phyloP scores from a whole-genome alignment of 92 coral and sea anemone genomes.

The Heteractis magnifica region DNA sequence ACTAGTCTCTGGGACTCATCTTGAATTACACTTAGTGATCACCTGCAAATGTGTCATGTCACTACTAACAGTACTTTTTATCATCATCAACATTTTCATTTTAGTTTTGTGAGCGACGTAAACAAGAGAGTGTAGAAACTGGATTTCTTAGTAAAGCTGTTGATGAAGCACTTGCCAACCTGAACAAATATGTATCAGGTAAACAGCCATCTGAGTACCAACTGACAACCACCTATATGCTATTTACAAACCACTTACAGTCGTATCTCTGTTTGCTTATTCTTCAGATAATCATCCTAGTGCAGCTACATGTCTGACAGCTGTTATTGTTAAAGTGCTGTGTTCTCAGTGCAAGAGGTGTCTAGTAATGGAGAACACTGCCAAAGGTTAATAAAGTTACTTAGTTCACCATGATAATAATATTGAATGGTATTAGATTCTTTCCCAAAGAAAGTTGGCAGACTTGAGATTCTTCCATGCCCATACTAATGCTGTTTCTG shows the following conservation, averaged over 20 bases:
- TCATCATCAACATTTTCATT: neutral
- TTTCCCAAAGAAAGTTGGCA: neutral
- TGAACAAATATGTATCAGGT: conserved; percentile 85
- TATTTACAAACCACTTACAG: neutral
- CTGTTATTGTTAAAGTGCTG: conserved; percentile 85
- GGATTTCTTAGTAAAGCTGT: conserved; percentile 89
- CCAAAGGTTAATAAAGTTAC: conserved; percentile 59
- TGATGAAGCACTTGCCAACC: conserved; percentile 68
- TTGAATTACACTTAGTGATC: neutral
- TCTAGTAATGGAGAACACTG: conserved; percentile 96
- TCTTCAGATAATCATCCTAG: conserved; percentile 66
- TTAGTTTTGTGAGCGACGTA: conserved; percentile 93
- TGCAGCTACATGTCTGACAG: conserved; percentile 60
- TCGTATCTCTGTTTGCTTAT: neutral
- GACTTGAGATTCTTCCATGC: neutral
- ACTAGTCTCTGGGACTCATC: neutral
- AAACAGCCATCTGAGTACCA: neutral
- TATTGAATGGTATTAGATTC: neutral
- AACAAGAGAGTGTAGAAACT: conserved; percentile 97
- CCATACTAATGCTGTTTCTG: neutral
- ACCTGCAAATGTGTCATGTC: neutral
- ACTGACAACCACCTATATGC: neutral
- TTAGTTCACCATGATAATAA: too few species aligned
- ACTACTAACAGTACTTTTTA: too few species aligned
- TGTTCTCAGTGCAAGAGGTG: conserved; percentile 87